A percentile compares a stretch with the other conserved stretches of the same genome.
These are phyloP conservation scores for Chrysina gloriosa DNA, from an alignment of 2,888 invertebrate species.

Conservation along the genomic window DNA sequence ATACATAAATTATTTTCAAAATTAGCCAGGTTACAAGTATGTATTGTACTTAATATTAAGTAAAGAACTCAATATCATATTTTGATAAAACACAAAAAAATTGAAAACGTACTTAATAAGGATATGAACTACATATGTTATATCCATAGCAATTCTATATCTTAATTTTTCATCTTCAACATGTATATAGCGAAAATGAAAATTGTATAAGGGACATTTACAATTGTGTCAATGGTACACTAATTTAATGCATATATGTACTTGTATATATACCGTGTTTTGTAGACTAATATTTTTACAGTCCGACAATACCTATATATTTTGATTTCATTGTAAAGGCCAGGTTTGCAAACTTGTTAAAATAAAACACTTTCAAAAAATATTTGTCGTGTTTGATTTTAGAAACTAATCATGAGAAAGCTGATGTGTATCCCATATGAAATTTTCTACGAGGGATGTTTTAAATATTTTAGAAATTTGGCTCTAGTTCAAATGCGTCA, in stretches of 20 bases:
- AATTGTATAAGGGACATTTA: slow-evolving; percentile 7
- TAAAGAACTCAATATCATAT: no score
- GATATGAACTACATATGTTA: background rate
- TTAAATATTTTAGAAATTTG: no score
- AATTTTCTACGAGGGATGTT: no score
- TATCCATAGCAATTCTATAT: background rate
- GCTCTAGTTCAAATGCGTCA: no score
- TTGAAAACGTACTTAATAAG: slow-evolving; percentile 3
- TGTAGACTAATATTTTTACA: slow-evolving; percentile 59
- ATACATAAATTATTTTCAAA: background rate
- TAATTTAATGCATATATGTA: background rate
- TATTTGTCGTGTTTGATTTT: slow-evolving; percentile 5
- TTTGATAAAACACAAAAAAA: background rate
- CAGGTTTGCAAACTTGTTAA: slow-evolving; percentile 52
- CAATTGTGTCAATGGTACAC: background rate
- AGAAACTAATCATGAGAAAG: background rate
- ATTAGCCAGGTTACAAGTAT: background rate
- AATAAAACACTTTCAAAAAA: slow-evolving; percentile 43
- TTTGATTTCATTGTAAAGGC: slow-evolving; percentile 53
- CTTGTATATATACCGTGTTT: slow-evolving; percentile 40
- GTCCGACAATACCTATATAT: slow-evolving; percentile 60
- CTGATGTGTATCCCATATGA: no score
- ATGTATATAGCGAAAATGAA: background rate
- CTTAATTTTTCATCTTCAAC: background rate
- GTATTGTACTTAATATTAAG: background rate